Evolutionary conservation across 2,888 invertebrate genomes (phyloP).

Genomic region (Colletes collaris): DNA sequence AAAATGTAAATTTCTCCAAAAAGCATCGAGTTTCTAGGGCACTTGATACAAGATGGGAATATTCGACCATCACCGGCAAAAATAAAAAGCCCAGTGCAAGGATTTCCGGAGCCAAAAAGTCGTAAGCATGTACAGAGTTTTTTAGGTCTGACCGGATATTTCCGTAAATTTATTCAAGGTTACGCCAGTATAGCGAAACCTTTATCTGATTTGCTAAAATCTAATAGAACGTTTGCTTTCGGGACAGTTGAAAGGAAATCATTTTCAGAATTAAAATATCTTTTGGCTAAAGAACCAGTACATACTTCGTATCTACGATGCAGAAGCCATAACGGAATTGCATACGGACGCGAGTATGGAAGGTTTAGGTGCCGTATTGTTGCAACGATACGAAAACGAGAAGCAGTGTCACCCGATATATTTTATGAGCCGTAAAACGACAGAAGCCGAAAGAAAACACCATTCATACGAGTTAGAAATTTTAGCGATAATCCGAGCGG

Average conservation of each 20-base stretch:
- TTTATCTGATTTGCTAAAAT: constrained; percentile 9
- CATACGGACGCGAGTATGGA: constrained; percentile 10
- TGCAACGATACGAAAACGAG: background rate
- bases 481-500: constrained; percentile 67
- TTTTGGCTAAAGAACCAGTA: background rate
- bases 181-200: constrained; percentile 19
- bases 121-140: constrained; percentile 15
- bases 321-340: constrained; percentile 5
- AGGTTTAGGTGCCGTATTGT: constrained; percentile 1
- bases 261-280: background rate
- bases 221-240: background rate
- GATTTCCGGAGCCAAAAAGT: constrained; percentile 70
- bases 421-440: constrained; percentile 10
- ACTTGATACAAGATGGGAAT: too few relatives aligned
- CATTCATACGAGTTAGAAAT: constrained; percentile 51
- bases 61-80: too few relatives aligned
- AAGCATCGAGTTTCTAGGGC: too few relatives aligned
- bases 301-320: background rate
- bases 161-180: constrained; percentile 16
- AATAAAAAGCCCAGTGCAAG: constrained; percentile 46
- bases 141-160: constrained; percentile 13
- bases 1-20: constrained; percentile 61
- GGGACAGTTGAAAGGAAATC: background rate
- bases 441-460: background rate
- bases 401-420: background rate